Evolutionary conservation across 2,113 vertebrate species (phyloP), one percentile per base, ranked within the genome.

Genomic region (Pundamilia nyererei): DNA sequence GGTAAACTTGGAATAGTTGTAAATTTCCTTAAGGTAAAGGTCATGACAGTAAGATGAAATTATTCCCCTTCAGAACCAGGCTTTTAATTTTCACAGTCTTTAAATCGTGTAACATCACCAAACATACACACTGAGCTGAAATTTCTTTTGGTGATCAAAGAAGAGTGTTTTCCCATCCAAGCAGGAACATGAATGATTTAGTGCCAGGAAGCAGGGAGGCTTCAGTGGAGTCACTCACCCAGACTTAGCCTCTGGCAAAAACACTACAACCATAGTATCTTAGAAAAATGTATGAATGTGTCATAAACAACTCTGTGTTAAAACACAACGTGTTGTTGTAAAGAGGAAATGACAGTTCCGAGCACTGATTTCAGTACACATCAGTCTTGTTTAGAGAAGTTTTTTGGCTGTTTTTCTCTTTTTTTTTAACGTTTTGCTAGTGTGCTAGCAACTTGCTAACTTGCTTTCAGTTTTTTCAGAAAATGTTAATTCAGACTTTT

Each of bases 181-280:
- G 40, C 54, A 15, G 84, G 15, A 29, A 82, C 92, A 91, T 92
- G 87, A 93, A 91, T 92, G 49, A 94, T 93, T 90, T 79, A 91
- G 65, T 33, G 81, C 40, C 45, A 12, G 15, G 81, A 80, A 84
- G 77, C 53, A 11, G 31, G n/a, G 8, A 80, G 65, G 70, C 85
- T 60, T 70, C 68, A 49, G 7, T 15, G 55, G 35, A 79, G 21
- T 84, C n/a, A 29, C 17, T 62, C 13, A 33, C 51, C 4, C 35
- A 13, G 21, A 84, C 75, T 42, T 3, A 56, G 82, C 81, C 85
- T 53, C 42, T 9, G 77, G 84, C 62, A 51, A 47, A 7, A 12
- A 24, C 31, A 60, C 9, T 19, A 31, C 11, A 70, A n/a, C 40
- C 60, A 62, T 26, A 83, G 58, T 58, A 58, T 31, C 33, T 29